Conservation (phyloP, 2,113 vertebrate genomes). For the Oncorhynchus keta region DNA sequence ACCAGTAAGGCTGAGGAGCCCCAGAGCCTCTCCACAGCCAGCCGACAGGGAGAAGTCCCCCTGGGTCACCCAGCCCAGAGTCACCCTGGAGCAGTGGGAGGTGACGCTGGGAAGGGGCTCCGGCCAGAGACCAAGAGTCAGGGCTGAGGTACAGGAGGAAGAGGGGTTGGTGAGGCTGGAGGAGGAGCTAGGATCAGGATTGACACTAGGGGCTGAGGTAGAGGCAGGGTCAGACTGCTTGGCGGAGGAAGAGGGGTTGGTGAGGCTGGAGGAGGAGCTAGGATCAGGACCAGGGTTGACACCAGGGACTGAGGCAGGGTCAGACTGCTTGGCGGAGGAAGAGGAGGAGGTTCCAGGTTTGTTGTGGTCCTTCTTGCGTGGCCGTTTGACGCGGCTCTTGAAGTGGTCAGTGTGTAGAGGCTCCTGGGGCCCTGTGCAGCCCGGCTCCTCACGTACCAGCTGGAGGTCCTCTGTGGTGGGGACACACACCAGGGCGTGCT, state of each 20-base stretch:
- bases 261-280: background rate
- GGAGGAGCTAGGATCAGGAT: background rate
- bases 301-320: background rate
- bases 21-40: slow-evolving; percentile 87
- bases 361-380: slow-evolving; percentile 63
- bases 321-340: slow-evolving; percentile 4
- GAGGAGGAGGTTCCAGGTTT: background rate
- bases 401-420: slow-evolving; percentile 82
- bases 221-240: no score
- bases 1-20: slow-evolving; percentile 85
- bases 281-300: background rate
- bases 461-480: slow-evolving; percentile 82
- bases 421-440: slow-evolving; percentile 79
- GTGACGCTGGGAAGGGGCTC: slow-evolving; percentile 78
- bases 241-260: no score
- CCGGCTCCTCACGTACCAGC: slow-evolving; percentile 58
- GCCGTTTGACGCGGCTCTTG: slow-evolving; percentile 67
- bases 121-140: slow-evolving; percentile 81
- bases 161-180: background rate
- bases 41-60: slow-evolving; percentile 88
- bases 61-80: slow-evolving; percentile 87
- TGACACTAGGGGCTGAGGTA: background rate
- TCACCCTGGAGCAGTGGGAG: slow-evolving; percentile 83
- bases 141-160: background rate
- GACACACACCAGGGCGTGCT: slow-evolving; percentile 83